phyloP scores from a whole-genome alignment of 1,140 invertebrate species.

The Onthophagus taurus region DNA sequence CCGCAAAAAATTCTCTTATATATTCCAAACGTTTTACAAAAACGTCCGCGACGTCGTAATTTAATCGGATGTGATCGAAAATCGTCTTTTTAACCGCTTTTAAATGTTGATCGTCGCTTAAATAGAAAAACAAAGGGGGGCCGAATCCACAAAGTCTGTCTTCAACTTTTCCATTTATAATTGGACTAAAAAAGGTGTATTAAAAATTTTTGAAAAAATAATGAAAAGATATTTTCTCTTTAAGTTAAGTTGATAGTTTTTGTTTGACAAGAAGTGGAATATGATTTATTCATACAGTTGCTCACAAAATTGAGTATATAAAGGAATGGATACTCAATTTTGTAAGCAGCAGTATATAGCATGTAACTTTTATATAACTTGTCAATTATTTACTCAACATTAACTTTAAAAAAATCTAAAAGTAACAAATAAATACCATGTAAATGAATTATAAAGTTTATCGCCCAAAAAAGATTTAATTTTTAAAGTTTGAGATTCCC shows the following conservation, averaged over 20 bases:
- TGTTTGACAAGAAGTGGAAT: no score
- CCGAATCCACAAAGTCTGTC: conserved; percentile 55
- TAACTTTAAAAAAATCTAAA: no score
- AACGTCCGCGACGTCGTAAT: conserved; percentile 49
- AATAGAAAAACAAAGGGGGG: conserved; percentile 50
- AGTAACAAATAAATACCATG: no score
- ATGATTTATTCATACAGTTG: no score
- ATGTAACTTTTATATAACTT: neutral
- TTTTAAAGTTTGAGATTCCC: conserved; percentile 46
- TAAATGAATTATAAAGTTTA: conserved; percentile 41
- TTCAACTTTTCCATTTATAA: conserved; percentile 63
- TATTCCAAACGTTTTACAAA: conserved; percentile 58
- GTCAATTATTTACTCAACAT: conserved; percentile 19
- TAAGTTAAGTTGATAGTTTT: no score
- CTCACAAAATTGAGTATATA: no score
- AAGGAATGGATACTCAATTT: no score
- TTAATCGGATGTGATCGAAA: conserved; percentile 44
- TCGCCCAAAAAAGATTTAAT: conserved; percentile 52
- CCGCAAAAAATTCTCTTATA: conserved; percentile 57
- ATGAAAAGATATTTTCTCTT: neutral
- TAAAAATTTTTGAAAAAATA: neutral
- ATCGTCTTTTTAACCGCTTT: conserved; percentile 43
- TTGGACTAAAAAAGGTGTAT: conserved; percentile 46
- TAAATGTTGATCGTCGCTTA: conserved; percentile 54
- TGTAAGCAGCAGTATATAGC: no score